Conservation (phyloP, 2,888 invertebrate genomes). For the Plusia festucae region DNA sequence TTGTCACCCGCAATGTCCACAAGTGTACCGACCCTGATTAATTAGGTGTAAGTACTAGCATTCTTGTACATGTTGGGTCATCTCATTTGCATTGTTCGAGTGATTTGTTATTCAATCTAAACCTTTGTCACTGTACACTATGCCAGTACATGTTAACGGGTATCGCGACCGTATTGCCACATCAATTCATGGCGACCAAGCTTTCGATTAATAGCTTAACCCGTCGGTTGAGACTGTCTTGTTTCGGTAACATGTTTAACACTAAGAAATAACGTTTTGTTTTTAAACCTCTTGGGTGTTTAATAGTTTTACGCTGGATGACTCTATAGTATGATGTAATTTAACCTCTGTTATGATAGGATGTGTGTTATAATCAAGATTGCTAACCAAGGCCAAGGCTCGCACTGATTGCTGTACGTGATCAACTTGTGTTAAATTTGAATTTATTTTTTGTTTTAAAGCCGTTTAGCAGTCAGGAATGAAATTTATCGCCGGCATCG, state of each 20-base stretch:
- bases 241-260: conserved; percentile 19
- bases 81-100: conserved; percentile 55
- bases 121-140: conserved; percentile 58
- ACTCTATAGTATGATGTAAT: conserved; percentile 71
- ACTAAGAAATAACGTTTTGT: neutral
- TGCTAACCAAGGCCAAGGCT: conserved; percentile 69
- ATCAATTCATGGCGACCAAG: conserved; percentile 60
- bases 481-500: conserved; percentile 13
- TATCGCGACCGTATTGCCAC: conserved; percentile 56
- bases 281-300: conserved; percentile 18
- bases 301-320: conserved; percentile 61
- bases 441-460: conserved; percentile 20
- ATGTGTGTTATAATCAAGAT: conserved; percentile 62
- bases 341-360: conserved; percentile 60
- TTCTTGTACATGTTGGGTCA: conserved; percentile 45
- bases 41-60: conserved; percentile 32
- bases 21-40: conserved; percentile 25
- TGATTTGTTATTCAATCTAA: conserved; percentile 68
- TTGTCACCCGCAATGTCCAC: conserved; percentile 7
- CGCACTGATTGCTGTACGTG: conserved; percentile 55
- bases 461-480: conserved; percentile 14
- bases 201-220: conserved; percentile 62
- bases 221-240: conserved; percentile 44
- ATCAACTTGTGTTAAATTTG: conserved; percentile 30
- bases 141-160: conserved; percentile 58